A percentile compares a stretch with the other conserved stretches of the same genome.
Conservation (phyloP, 2,888 invertebrate species). For the Poecilobothrus nobilitatus region DNA sequence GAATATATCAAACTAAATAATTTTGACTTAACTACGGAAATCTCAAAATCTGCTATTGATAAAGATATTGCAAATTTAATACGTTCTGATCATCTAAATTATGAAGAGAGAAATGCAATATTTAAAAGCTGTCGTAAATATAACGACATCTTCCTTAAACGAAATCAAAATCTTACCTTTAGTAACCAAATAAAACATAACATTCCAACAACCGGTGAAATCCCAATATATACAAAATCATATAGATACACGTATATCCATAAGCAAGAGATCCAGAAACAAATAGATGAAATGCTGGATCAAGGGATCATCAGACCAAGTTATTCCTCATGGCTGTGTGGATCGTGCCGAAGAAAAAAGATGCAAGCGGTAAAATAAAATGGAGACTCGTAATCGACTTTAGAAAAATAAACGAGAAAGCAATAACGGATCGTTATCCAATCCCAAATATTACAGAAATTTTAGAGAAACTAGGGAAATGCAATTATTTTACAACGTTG, state of each 20-base stretch:
- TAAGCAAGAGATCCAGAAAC: not conserved
- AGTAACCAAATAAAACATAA: slow-evolving; percentile 12
- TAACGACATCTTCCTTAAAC: not conserved
- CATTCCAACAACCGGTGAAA: slow-evolving; percentile 7
- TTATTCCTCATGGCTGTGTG: slow-evolving; percentile 11
- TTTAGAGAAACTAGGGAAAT: not conserved
- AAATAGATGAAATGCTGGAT: slow-evolving; percentile 12
- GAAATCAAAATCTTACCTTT: slow-evolving; percentile 6
- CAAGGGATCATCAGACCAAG: slow-evolving; percentile 13
- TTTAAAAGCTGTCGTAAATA: not conserved
- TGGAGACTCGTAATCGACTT: not conserved
- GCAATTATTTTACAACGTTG: not conserved
- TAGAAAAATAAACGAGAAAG: not conserved
- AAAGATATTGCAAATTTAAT: not conserved
- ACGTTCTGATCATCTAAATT: not conserved
- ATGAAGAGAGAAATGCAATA: slow-evolving; percentile 5
- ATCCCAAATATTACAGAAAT: not conserved
- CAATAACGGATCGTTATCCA: not conserved
- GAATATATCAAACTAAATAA: not conserved
- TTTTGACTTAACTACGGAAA: not conserved
- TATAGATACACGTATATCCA: slow-evolving; percentile 13
- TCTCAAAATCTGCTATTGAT: not conserved
- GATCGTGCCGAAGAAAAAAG: no score
- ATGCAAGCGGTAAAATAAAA: not conserved
- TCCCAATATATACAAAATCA: slow-evolving; percentile 11